A percentile compares a stretch with the other conserved stretches of the same genome.
phyloP scores from a whole-genome alignment of 2,888 invertebrate genomes.

The Oscheius myriophilus region DNA sequence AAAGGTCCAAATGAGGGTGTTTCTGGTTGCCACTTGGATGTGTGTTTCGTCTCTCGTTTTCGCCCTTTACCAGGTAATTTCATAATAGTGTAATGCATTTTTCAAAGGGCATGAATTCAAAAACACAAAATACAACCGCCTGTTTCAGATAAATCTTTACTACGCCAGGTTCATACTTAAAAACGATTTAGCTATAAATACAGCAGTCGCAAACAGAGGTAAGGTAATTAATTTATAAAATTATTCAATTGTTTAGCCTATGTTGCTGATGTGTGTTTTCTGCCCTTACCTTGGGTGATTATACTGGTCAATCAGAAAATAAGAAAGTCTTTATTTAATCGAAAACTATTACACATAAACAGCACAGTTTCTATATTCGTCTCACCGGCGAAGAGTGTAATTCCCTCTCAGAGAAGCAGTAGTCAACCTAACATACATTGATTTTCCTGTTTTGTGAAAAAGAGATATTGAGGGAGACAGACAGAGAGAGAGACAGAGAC shows the following conservation, averaged over 20 bases:
- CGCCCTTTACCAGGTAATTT: slow-evolving; percentile 7
- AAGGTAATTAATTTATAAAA: background rate
- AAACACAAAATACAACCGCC: background rate
- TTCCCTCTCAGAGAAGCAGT: too few species aligned
- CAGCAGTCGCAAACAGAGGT: slow-evolving; percentile 3
- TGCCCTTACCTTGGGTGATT: slow-evolving; percentile 15
- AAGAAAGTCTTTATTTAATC: background rate
- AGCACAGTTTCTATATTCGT: background rate
- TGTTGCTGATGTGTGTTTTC: slow-evolving; percentile 18
- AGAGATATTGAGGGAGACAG: too few species aligned
- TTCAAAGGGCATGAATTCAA: too few species aligned
- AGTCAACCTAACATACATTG: too few species aligned
- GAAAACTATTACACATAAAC: background rate
- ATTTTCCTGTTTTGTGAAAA: too few species aligned
- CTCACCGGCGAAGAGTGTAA: too few species aligned
- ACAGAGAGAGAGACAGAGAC: too few species aligned
- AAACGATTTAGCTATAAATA: slow-evolving; percentile 14
- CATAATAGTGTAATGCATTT: too few species aligned
- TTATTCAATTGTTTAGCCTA: background rate
- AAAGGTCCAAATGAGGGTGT: slow-evolving; percentile 15
- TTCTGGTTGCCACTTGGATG: slow-evolving; percentile 17
- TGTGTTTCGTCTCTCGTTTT: slow-evolving; percentile 14
- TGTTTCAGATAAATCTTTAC: slow-evolving; percentile 2
- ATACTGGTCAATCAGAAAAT: slow-evolving; percentile 9
- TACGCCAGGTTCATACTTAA: slow-evolving; percentile 6